phyloP scores from a whole-genome alignment of 1,140 invertebrate species.

The Solen grandis region DNA sequence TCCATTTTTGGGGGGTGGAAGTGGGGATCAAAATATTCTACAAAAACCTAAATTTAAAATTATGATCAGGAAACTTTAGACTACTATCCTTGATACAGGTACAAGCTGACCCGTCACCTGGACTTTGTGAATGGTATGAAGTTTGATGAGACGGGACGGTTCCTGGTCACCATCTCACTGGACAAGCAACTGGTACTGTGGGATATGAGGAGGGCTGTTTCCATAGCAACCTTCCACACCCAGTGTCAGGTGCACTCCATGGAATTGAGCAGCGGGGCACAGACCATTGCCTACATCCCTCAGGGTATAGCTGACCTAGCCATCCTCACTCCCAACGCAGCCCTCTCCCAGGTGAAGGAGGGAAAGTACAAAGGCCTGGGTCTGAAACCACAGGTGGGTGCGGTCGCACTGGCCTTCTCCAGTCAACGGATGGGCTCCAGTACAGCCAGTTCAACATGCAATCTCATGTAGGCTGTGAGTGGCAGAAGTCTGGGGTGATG shows the following conservation, averaged over 20 bases:
- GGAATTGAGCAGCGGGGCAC: constrained; percentile 55
- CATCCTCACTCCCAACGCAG: constrained; percentile 60
- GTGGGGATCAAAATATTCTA: too few relatives aligned
- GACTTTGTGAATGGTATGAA: constrained; percentile 64
- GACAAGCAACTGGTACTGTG: constrained; percentile 67
- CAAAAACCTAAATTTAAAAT: too few relatives aligned
- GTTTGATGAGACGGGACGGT: constrained; percentile 61
- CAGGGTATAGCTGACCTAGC: constrained; percentile 58
- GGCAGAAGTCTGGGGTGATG: too few relatives aligned
- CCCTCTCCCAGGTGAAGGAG: constrained; percentile 34
- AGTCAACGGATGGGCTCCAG: constrained; percentile 41
- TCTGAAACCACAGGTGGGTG: constrained; percentile 57
- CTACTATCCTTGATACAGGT: constrained; percentile 45
- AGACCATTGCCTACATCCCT: constrained; percentile 61
- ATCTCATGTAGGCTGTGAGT: constrained; percentile 12
- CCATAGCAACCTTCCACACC: constrained; percentile 58
- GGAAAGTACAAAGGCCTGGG: constrained; percentile 31
- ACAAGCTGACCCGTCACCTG: constrained; percentile 65
- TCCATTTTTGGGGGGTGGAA: too few relatives aligned
- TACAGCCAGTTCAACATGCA: constrained; percentile 2
- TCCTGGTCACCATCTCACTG: constrained; percentile 59
- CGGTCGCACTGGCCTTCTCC: constrained; percentile 64
- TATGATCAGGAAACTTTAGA: too few relatives aligned
- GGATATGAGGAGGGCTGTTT: constrained; percentile 57
- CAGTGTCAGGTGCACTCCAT: constrained; percentile 61